These are phyloP conservation scores for Rhingia rostrata DNA, from an alignment of 2,888 invertebrate genomes.

Conservation along the genomic window DNA sequence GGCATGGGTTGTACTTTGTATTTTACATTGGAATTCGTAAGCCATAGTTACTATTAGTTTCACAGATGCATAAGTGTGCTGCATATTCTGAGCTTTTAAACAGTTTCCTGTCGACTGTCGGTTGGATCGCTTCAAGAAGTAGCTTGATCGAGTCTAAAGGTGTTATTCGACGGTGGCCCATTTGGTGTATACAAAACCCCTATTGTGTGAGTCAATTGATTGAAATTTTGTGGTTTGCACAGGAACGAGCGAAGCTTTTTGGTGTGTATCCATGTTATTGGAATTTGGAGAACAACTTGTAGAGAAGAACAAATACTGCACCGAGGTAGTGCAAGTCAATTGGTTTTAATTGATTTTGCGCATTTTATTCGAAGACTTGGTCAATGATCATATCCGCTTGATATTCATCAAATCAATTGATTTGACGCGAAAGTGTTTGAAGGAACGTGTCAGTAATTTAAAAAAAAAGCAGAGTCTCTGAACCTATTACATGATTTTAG, in stretches of 20 bases:
- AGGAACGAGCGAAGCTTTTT: background rate
- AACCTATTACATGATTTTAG: too few relatives aligned
- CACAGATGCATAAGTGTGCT: conserved; percentile 20
- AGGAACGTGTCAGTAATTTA: too few relatives aligned
- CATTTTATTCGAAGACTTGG: background rate
- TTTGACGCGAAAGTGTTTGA: too few relatives aligned
- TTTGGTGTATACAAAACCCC: background rate
- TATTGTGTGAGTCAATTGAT: conserved; percentile 17
- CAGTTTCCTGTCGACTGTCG: conserved; percentile 57
- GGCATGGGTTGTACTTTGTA: background rate
- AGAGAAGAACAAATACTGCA: too few relatives aligned
- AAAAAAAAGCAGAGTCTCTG: too few relatives aligned
- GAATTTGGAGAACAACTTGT: background rate
- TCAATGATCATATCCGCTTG: conserved; percentile 20
- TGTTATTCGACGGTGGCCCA: background rate
- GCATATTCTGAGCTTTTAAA: conserved; percentile 30
- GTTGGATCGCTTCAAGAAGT: conserved; percentile 32
- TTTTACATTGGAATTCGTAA: background rate
- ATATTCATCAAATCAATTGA: too few relatives aligned
- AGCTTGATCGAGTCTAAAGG: background rate
- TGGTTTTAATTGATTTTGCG: conserved; percentile 46
- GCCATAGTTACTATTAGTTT: conserved; percentile 4
- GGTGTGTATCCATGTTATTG: background rate
- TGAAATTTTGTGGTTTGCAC: background rate
- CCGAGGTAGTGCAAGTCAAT: conserved; percentile 15